Base-by-base conservation (phyloP, 35 echinoderm and acorn worm species). In the Lytechinus variegatus region DNA sequence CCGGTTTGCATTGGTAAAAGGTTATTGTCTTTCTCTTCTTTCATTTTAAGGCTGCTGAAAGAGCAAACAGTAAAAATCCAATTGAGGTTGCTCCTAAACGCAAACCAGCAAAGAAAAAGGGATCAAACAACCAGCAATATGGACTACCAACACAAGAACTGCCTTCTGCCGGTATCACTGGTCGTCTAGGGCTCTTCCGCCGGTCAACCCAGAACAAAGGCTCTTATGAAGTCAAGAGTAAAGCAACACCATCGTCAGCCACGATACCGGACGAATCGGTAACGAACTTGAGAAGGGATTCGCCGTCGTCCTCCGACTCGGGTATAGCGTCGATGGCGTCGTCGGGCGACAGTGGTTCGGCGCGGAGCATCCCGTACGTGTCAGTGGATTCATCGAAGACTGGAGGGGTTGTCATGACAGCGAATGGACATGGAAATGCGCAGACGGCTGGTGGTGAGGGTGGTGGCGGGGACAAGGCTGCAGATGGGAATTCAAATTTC, bases 401-500 rank as follows among this genome's bases (percentile, higher is more conserved):
- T 33, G 92, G 92, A 27, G 92, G 92, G 27, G 92, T 93, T 13
- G 92, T 93, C 9, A 93, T 93, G 92, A 44, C 29, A 16, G 88
- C 88, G 4, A 90, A 90, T 12, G 52, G 52, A 90, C 28, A 90
- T 54, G 88, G 52, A 5, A 52, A 27, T n/a, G 13, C 91, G 52
- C 52, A 93, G 52, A 55, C 53, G 8, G n/a, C 92, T 54, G 52
- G 55, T 3, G n/a, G 54, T 9, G 88, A 52, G 9, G 88, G 29
- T 9, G 88, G 14, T 33, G 88, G 29, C 16, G 52, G 52, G 9
- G 27, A 90, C 88, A 90, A 90, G 7, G 55, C 92, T 9, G 54
- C 11, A 10, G 92, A 93, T n/a, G 92, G 92, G 27, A 93, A 93
- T 93, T 93, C 92, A 13, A 93, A 57, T 24, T 93, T 93, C 92